Evolutionary conservation across 2,888 invertebrate species (phyloP).

Genomic region (Andrena dorsata): DNA sequence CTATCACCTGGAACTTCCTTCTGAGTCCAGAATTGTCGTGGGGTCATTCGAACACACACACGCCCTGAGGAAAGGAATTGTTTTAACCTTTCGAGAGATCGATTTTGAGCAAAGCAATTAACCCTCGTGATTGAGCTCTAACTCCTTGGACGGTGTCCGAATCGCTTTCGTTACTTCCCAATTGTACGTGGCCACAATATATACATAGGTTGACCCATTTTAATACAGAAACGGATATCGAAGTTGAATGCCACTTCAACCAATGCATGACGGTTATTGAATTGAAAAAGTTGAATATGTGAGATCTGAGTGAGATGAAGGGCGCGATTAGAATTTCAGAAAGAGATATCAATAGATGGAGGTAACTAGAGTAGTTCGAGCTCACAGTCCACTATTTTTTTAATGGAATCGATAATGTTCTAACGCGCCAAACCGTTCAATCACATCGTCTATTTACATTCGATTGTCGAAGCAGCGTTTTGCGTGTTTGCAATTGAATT

Average conservation of each 20-base stretch:
- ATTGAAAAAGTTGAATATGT: constrained; percentile 6
- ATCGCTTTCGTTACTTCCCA: not conserved
- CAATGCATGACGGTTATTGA: constrained; percentile 1
- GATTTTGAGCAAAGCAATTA: not conserved
- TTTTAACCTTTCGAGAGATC: not conserved
- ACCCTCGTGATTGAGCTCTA: not conserved
- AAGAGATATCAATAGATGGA: not conserved
- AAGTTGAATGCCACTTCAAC: not conserved
- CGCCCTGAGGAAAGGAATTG: not conserved
- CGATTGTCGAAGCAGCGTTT: not conserved
- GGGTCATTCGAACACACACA: too few species aligned
- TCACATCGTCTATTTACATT: too few species aligned
- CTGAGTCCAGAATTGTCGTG: too few species aligned
- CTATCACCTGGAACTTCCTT: too few species aligned
- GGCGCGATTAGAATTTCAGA: constrained; percentile 18
- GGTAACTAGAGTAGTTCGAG: not conserved
- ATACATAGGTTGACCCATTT: constrained; percentile 8
- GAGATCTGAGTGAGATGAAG: constrained; percentile 2
- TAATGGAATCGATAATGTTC: not conserved
- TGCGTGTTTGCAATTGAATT: not conserved
- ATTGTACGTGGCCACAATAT: not conserved
- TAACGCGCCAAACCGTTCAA: not conserved
- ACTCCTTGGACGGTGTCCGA: not conserved
- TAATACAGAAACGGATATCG: constrained; percentile 21
- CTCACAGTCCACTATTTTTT: not conserved